Conservation (phyloP, 2,888 invertebrate genomes). For the Aphodius granarius region DNA sequence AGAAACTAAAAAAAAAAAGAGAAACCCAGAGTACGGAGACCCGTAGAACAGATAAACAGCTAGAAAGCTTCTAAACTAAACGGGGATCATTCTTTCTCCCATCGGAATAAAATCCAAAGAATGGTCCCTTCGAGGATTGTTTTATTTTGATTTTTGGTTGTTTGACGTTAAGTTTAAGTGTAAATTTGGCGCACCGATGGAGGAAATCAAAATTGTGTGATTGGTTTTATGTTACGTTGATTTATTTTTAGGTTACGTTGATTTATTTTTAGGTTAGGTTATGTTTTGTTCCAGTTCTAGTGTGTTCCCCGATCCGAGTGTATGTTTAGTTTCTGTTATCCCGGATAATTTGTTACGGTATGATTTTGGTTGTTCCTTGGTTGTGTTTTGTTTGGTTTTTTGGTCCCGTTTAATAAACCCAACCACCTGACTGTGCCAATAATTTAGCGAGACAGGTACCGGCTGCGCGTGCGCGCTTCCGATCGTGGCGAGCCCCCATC, state of each 20-base stretch:
- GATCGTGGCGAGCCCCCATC: constrained; percentile 92
- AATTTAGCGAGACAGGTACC: constrained; percentile 92
- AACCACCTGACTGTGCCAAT: constrained; percentile 69
- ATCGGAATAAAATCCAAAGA: not conserved
- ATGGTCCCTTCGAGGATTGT: constrained; percentile 5
- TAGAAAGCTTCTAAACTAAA: constrained; percentile 6
- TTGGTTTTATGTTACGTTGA: constrained; percentile 45
- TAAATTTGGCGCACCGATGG: not conserved
- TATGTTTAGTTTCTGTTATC: not conserved
- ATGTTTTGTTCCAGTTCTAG: constrained; percentile 3
- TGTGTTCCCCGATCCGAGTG: not conserved
- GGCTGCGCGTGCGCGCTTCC: constrained; percentile 94
- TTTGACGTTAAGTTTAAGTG: constrained; percentile 1
- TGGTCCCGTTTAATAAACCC: constrained; percentile 42
- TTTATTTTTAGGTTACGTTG: not conserved
- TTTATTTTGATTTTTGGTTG: constrained; percentile 1
- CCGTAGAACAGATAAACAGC: constrained; percentile 1
- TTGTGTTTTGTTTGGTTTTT: not conserved
- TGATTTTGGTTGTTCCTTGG: not conserved
- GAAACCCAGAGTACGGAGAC: not conserved
- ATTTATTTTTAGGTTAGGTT: not conserved
- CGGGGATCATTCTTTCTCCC: constrained; percentile 6
- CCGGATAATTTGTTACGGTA: not conserved
- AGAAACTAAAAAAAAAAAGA: constrained; percentile 19
- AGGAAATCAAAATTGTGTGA: constrained; percentile 45